Evolutionary conservation across 2,888 invertebrate genomes (phyloP).

Genomic region (Leucania comma): DNA sequence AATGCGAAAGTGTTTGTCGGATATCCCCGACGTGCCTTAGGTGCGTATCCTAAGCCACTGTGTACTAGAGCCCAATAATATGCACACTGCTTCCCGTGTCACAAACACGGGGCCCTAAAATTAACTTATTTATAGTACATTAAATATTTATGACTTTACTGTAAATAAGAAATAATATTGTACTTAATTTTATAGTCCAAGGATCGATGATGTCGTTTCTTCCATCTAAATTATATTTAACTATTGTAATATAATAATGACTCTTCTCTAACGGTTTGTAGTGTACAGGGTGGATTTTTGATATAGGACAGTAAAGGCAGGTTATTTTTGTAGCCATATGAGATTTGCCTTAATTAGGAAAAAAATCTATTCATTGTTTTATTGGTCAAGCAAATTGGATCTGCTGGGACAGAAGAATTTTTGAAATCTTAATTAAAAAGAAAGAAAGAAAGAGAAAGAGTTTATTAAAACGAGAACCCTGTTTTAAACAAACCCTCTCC

Average conservation of each 20-base stretch:
- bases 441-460: too few relatives aligned
- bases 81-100: conserved; percentile 75
- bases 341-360: too few relatives aligned
- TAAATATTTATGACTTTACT: conserved; percentile 84
- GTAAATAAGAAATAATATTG: conserved; percentile 88
- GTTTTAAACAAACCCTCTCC: too few relatives aligned
- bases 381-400: too few relatives aligned
- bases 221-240: conserved; percentile 45
- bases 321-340: too few relatives aligned
- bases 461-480: too few relatives aligned
- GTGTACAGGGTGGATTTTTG: not conserved
- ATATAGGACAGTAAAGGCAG: not conserved
- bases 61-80: conserved; percentile 50
- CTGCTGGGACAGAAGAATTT: not conserved
- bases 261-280: conserved; percentile 3
- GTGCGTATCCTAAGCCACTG: conserved; percentile 22
- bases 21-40: not conserved
- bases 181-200: conserved; percentile 83
- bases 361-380: too few relatives aligned
- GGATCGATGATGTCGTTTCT: conserved; percentile 75
- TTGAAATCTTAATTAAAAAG: not conserved
- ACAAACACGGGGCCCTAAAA: conserved; percentile 78
- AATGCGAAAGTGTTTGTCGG: too few relatives aligned
- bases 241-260: conserved; percentile 36
- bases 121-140: conserved; percentile 82